These are phyloP conservation scores for Thaumetopoea pityocampa DNA, from an alignment of 1,140 invertebrate genomes.

Conservation along the genomic window DNA sequence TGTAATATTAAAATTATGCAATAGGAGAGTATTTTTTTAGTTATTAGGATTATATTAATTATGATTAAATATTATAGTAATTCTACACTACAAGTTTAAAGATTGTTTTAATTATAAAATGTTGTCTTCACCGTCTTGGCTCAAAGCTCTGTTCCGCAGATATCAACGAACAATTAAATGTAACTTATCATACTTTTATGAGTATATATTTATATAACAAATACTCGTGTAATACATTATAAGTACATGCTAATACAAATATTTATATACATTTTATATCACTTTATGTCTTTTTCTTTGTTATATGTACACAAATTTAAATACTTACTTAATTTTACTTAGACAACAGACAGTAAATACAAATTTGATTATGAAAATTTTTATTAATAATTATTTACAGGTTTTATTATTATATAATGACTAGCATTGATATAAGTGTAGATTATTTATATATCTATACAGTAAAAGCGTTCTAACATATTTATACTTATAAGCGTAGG, in stretches of 20 bases:
- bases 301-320: slow-evolving; percentile 32
- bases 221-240: slow-evolving; percentile 23
- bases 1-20: not conserved
- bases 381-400: slow-evolving; percentile 10
- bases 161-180: slow-evolving; percentile 14
- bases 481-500: slow-evolving; percentile 6
- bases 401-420: not conserved
- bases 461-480: too few species aligned
- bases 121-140: slow-evolving; percentile 41
- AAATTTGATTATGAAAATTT: slow-evolving; percentile 7
- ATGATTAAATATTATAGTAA: not conserved
- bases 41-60: slow-evolving; percentile 6
- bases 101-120: slow-evolving; percentile 8
- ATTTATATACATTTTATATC: slow-evolving; percentile 53
- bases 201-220: slow-evolving; percentile 32
- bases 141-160: slow-evolving; percentile 41
- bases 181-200: too few species aligned
- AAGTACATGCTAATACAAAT: slow-evolving; percentile 23
- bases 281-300: slow-evolving; percentile 58
- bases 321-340: slow-evolving; percentile 33
- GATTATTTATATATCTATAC: too few species aligned
- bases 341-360: too few species aligned
- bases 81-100: slow-evolving; percentile 1
- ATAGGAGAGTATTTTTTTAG: not conserved
- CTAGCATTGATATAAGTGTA: too few species aligned